phyloP scores from a whole-genome alignment of 2,888 invertebrate genomes.

The Cerastis rubricosa region DNA sequence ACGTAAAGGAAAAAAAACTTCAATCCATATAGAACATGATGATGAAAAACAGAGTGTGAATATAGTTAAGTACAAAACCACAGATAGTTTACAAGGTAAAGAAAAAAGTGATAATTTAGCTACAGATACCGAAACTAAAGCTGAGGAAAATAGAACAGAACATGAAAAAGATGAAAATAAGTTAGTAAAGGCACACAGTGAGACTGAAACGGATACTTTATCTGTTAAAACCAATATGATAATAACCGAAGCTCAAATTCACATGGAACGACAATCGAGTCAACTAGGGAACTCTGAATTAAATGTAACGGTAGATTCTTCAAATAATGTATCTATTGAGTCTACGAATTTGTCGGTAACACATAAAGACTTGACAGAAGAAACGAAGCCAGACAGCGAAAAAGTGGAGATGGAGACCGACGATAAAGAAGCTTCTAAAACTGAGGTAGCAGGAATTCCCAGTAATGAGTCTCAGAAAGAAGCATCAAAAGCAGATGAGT shows the following conservation, averaged over 20 bases:
- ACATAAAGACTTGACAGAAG: conserved; percentile 79
- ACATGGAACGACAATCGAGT: conserved; percentile 86
- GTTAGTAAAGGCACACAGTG: conserved; percentile 81
- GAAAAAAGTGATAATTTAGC: conserved; percentile 70
- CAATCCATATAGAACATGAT: conserved; percentile 86
- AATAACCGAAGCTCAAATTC: conserved; percentile 89
- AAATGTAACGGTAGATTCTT: conserved; percentile 85
- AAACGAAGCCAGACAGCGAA: conserved; percentile 68
- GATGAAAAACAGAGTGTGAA: conserved; percentile 87
- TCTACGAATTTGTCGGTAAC: conserved; percentile 82
- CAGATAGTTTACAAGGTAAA: conserved; percentile 69
- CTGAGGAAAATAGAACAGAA: conserved; percentile 74
- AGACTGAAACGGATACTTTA: conserved; percentile 87
- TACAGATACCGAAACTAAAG: conserved; percentile 64
- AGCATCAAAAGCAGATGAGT: conserved; percentile 21
- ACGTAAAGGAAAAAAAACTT: conserved; percentile 87
- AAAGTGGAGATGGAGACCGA: conserved; percentile 55
- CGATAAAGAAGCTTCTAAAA: conserved; percentile 49
- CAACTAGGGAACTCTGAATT: conserved; percentile 86
- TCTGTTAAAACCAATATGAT: conserved; percentile 89
- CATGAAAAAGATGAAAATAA: conserved; percentile 73
- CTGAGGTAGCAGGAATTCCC: conserved; percentile 45
- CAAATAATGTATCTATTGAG: conserved; percentile 87
- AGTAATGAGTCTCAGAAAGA: conserved; percentile 47
- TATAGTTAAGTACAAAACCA: conserved; percentile 85